Conservation (phyloP, 2,113 vertebrate genomes). For the Gallinago media region DNA sequence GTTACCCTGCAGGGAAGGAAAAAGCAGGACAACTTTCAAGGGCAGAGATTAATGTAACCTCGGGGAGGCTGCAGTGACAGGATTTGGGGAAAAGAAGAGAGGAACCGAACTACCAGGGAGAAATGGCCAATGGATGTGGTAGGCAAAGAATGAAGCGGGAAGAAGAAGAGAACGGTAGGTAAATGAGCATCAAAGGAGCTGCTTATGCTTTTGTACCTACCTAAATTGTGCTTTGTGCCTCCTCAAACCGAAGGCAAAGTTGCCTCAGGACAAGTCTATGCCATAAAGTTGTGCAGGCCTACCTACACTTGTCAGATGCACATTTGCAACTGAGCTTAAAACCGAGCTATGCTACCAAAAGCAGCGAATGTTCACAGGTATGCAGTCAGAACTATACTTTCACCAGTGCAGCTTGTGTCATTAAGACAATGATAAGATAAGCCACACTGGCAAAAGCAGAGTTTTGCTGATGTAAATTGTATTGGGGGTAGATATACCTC, state of each 20-base stretch:
- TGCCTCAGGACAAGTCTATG: background rate
- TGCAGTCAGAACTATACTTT: background rate
- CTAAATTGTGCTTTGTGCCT: background rate
- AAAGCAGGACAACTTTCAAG: conserved; percentile 30
- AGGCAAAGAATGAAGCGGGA: background rate
- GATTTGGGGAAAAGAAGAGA: background rate
- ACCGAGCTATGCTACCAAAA: fast-evolving
- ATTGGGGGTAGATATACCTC: background rate
- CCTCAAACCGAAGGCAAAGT: background rate
- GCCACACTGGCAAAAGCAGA: background rate
- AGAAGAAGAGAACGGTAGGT: background rate
- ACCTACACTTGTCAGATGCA: background rate
- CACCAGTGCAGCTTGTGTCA: background rate
- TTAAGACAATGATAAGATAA: background rate
- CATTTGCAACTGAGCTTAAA: background rate
- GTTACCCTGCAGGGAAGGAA: conserved; percentile 16
- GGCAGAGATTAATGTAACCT: conserved; percentile 20
- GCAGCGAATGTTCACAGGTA: background rate
- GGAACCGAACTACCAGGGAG: background rate
- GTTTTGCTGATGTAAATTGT: background rate
- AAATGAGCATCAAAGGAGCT: background rate
- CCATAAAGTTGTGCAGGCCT: background rate
- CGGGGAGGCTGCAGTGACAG: background rate
- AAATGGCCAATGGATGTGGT: background rate
- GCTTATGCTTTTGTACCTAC: background rate